A percentile compares a stretch with the other conserved stretches of the same genome.
Evolutionary conservation across 2,888 invertebrate genomes (phyloP).

Genomic region (Leptopilina syphax): DNA sequence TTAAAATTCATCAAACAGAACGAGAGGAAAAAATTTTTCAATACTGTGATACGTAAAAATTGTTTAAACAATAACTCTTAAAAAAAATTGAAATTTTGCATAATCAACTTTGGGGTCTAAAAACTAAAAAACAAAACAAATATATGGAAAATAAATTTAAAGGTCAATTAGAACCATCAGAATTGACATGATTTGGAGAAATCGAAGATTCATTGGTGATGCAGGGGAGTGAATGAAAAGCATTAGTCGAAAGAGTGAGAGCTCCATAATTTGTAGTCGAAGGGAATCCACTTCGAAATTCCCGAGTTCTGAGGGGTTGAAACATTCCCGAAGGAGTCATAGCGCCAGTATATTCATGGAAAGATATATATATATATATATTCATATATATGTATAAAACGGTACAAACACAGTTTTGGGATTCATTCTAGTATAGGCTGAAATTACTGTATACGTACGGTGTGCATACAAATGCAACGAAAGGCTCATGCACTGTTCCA

Average conservation of each 20-base stretch:
- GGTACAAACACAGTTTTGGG: slow-evolving; percentile 18
- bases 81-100: too few relatives aligned
- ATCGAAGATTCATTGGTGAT: neutral
- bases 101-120: too few relatives aligned
- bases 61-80: too few relatives aligned
- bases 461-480: slow-evolving; percentile 8
- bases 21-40: too few relatives aligned
- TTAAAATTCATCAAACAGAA: too few relatives aligned
- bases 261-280: slow-evolving; percentile 22
- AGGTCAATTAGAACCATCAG: too few relatives aligned
- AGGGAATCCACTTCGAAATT: slow-evolving; percentile 33
- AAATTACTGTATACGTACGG: slow-evolving; percentile 29
- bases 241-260: neutral
- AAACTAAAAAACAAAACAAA: too few relatives aligned
- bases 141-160: too few relatives aligned
- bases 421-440: slow-evolving; percentile 7
- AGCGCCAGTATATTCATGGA: slow-evolving; percentile 31
- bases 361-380: neutral
- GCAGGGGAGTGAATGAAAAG: slow-evolving; percentile 12
- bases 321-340: slow-evolving; percentile 40
- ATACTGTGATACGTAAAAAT: too few relatives aligned
- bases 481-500: neutral
- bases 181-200: neutral
- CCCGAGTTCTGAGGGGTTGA: slow-evolving; percentile 34
- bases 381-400: neutral